Percentiles rank a stretch among this genome's conserved stretches.
phyloP scores from a whole-genome alignment of 1,140 invertebrate genomes.

The Zaprionus ghesquierei region DNA sequence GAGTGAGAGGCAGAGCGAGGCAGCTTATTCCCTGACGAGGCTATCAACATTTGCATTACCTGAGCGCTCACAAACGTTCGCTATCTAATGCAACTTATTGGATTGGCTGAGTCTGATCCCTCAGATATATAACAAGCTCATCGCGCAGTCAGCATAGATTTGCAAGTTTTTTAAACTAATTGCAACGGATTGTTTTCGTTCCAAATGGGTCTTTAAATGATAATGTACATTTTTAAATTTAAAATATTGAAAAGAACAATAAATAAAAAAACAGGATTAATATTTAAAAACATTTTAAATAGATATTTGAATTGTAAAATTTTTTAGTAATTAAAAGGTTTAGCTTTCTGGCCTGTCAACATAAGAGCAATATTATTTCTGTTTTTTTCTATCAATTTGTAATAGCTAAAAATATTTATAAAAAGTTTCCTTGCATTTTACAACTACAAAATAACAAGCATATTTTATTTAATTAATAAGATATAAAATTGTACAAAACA shows the following conservation, averaged over 20 bases:
- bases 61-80: not conserved
- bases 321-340: not conserved
- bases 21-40: constrained; percentile 8
- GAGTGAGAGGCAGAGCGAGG: not conserved
- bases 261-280: no score
- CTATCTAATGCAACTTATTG: not conserved
- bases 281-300: not conserved
- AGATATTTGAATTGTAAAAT: not conserved
- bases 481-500: no score
- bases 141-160: not conserved
- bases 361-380: no score
- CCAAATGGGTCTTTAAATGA: no score
- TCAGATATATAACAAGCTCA: not conserved
- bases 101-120: not conserved
- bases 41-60: constrained; percentile 36
- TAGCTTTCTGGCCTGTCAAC: no score
- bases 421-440: no score
- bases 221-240: no score
- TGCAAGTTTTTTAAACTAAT: not conserved
- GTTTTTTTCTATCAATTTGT: no score
- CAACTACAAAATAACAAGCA: no score
- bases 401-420: no score
- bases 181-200: not conserved
- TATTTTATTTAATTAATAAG: no score
- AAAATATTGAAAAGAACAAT: no score